These are phyloP conservation scores for Limnephilus marmoratus DNA, from an alignment of 2,888 invertebrate species.

Conservation along the genomic window DNA sequence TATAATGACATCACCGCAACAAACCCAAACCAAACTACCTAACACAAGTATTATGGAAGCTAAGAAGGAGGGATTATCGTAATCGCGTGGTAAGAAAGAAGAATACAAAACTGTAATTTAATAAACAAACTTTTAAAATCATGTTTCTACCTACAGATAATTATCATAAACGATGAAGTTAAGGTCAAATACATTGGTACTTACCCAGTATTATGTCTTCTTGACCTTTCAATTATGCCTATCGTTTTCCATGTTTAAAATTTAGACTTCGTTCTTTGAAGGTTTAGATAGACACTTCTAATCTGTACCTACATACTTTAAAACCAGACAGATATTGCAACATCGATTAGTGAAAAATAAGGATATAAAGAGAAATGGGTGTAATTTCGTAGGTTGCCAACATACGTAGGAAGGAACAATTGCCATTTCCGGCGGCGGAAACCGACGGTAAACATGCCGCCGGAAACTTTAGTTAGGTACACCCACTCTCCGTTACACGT, in stretches of 20 bases:
- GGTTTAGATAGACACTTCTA: too few relatives aligned
- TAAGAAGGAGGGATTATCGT: background rate
- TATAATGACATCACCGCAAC: background rate
- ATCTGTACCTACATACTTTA: too few relatives aligned
- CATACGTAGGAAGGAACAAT: background rate
- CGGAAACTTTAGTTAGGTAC: constrained; percentile 47
- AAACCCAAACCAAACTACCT: background rate
- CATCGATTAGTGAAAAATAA: background rate
- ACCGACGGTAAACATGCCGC: constrained; percentile 62
- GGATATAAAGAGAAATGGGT: background rate
- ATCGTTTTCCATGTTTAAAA: too few relatives aligned
- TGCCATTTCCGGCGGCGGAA: constrained; percentile 63
- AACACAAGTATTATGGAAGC: background rate
- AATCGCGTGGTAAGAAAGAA: background rate
- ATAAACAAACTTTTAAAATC: background rate
- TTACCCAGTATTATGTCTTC: too few relatives aligned
- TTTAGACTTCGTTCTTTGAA: too few relatives aligned
- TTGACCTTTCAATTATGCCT: too few relatives aligned
- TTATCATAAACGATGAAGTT: background rate
- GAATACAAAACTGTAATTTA: background rate
- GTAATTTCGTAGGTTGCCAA: background rate
- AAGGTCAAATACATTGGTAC: background rate
- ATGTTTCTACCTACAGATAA: background rate
- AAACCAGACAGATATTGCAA: too few relatives aligned
- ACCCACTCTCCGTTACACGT: background rate